Percentiles rank a stretch among this genome's conserved stretches.
Conservation (phyloP, 2,113 vertebrate genomes). For the Larimichthys polyactis region DNA sequence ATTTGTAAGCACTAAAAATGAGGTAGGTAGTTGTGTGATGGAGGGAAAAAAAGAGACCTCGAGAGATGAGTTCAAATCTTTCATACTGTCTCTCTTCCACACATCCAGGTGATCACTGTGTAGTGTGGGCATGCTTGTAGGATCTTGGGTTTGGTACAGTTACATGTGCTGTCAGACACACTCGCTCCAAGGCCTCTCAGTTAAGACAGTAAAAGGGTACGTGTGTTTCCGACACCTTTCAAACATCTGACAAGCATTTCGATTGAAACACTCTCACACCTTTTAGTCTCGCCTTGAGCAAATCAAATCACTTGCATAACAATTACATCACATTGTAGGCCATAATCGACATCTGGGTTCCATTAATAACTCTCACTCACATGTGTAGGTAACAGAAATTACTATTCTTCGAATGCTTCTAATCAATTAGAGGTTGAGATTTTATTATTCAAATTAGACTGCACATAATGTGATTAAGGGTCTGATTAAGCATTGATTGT, state of each 20-base stretch:
- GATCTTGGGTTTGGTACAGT: neutral
- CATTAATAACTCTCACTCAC: constrained; percentile 15
- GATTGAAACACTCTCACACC: neutral
- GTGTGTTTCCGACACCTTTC: neutral
- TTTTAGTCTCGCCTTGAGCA: constrained; percentile 22
- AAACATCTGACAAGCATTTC: neutral
- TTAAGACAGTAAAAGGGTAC: neutral
- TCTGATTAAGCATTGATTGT: constrained; percentile 63
- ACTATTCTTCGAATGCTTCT: constrained; percentile 37
- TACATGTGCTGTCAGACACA: neutral
- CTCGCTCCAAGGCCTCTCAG: too few relatives aligned
- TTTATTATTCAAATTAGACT: constrained; percentile 55
- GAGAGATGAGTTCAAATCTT: too few relatives aligned
- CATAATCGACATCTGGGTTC: neutral
- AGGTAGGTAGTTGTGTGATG: too few relatives aligned
- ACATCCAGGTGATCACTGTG: too few relatives aligned
- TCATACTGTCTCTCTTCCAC: too few relatives aligned
- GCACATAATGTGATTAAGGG: constrained; percentile 61
- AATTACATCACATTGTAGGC: neutral
- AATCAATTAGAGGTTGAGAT: constrained; percentile 50
- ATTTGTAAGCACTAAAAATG: too few relatives aligned
- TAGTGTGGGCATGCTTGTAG: too few relatives aligned
- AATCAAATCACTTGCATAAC: constrained; percentile 2
- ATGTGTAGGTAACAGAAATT: constrained; percentile 37
- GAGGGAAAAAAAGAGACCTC: too few relatives aligned